Percentiles rank a stretch among this genome's conserved stretches.
These are phyloP conservation scores for Otocyon megalotis DNA, from an alignment of 2,113 vertebrate species.

Conservation along the genomic window DNA sequence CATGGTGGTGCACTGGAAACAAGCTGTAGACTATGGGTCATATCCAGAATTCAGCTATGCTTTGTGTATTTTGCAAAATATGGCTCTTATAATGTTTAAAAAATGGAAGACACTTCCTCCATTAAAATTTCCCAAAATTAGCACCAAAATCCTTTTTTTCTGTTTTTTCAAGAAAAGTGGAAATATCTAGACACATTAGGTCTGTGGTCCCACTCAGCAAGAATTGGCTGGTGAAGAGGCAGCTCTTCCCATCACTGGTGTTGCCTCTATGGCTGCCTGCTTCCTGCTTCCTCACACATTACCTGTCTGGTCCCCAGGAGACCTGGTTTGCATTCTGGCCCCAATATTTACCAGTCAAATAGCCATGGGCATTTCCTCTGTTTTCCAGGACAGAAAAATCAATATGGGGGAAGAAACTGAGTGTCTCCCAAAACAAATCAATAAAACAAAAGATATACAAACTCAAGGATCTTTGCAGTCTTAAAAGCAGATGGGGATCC, in stretches of 20 bases:
- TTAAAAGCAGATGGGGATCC: neutral
- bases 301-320: neutral
- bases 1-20: no score
- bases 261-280: neutral
- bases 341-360: neutral
- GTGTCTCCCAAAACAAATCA: neutral
- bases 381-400: neutral
- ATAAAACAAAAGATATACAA: neutral
- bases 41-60: neutral
- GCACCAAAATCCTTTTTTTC: neutral
- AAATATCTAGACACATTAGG: neutral
- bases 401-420: neutral
- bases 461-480: neutral
- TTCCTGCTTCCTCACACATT: neutral
- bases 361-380: neutral
- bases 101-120: neutral
- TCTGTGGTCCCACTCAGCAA: neutral
- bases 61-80: neutral
- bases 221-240: neutral
- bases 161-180: neutral
- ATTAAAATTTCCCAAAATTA: neutral
- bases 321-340: neutral
- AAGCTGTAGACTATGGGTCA: neutral
- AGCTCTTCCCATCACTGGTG: neutral
- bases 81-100: neutral